phyloP scores from a whole-genome alignment of 1,140 invertebrate genomes.

The Macrotrachela quadricornifera region DNA sequence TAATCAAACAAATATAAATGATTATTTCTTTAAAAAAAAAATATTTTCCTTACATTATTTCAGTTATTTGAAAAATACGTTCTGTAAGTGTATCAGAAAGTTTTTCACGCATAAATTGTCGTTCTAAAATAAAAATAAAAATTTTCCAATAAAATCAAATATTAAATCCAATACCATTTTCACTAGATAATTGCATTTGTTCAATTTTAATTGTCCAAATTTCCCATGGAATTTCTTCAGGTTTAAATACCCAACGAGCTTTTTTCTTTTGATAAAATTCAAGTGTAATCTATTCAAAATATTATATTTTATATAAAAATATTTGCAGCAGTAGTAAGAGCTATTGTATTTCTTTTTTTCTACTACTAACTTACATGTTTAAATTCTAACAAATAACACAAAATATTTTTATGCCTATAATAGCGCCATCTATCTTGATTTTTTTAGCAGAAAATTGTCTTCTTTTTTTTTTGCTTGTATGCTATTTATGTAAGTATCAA shows the following conservation, averaged over 20 bases:
- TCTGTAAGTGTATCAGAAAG: conserved; percentile 72
- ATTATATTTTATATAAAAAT: not conserved
- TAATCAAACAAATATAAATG: too few relatives aligned
- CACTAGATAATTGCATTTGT: conserved; percentile 56
- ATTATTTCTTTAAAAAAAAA: too few relatives aligned
- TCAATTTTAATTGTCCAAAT: conserved; percentile 81
- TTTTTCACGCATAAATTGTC: conserved; percentile 62
- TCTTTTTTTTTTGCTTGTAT: too few relatives aligned
- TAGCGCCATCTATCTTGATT: too few relatives aligned
- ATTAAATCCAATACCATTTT: conserved; percentile 40
- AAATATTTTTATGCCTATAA: too few relatives aligned
- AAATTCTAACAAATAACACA: too few relatives aligned
- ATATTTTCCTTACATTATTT: conserved; percentile 48
- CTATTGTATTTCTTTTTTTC: too few relatives aligned
- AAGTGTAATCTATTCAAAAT: conserved; percentile 60
- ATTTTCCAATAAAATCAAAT: not conserved
- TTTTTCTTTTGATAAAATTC: conserved; percentile 84
- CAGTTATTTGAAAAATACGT: conserved; percentile 73
- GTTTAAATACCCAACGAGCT: conserved; percentile 56
- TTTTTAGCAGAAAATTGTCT: too few relatives aligned
- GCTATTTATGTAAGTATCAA: too few relatives aligned
- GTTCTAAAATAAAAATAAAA: conserved; percentile 36
- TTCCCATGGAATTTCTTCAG: conserved; percentile 82
- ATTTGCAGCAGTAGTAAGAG: too few relatives aligned
- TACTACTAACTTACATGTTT: too few relatives aligned